Evolutionary conservation across 1,140 invertebrate genomes (phyloP).

Genomic region (Cecropterus lyciades): DNA sequence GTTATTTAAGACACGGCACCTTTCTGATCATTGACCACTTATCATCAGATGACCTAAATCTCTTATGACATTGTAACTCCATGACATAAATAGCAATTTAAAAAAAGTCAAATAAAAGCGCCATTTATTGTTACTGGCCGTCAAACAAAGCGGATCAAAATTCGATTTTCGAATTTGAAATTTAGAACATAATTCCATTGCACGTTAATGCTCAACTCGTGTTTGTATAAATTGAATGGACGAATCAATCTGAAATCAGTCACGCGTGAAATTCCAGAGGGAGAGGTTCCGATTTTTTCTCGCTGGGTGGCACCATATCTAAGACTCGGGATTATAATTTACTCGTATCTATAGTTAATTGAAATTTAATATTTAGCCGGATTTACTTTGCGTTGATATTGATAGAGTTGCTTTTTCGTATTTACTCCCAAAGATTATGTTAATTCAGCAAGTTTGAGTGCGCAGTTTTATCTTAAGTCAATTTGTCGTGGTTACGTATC

Average conservation of each 20-base stretch:
- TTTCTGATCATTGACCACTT: too few species aligned
- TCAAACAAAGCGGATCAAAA: constrained; percentile 34
- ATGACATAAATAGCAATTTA: neutral
- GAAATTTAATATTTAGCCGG: constrained; percentile 37
- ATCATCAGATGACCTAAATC: too few species aligned
- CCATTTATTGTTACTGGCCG: constrained; percentile 6
- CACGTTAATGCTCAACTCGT: constrained; percentile 40
- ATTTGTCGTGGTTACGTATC: constrained; percentile 22
- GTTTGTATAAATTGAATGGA: constrained; percentile 38
- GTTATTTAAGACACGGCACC: too few species aligned
- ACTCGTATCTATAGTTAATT: constrained; percentile 37
- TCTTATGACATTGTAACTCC: too few species aligned
- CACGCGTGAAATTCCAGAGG: constrained; percentile 22
- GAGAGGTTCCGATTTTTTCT: constrained; percentile 23
- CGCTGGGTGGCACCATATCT: constrained; percentile 29
- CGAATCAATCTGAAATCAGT: constrained; percentile 35
- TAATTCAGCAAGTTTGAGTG: constrained; percentile 14
- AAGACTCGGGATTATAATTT: constrained; percentile 34
- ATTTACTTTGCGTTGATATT: constrained; percentile 26
- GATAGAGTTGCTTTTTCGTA: constrained; percentile 23
- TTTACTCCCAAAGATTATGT: constrained; percentile 28
- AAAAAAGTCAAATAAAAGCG: neutral
- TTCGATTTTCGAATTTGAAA: constrained; percentile 48
- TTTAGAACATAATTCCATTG: constrained; percentile 46
- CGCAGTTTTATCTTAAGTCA: constrained; percentile 23